phyloP scores from a whole-genome alignment of 1,140 invertebrate species.

The Copidosoma floridanum region DNA sequence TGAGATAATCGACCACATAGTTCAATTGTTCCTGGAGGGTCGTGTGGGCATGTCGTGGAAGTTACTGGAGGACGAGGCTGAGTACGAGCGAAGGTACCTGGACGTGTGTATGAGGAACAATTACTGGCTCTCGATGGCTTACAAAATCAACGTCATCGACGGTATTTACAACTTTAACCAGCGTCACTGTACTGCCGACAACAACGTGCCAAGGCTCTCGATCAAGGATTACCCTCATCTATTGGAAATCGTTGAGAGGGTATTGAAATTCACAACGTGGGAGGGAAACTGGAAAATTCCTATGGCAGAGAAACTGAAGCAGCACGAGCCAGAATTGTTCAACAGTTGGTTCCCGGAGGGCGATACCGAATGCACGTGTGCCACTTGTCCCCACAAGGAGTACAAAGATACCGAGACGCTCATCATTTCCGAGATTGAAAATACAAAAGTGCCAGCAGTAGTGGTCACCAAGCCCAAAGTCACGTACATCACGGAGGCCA shows the following conservation, averaged over 20 bases:
- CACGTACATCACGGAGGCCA: conserved; percentile 15
- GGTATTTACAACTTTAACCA: conserved; percentile 38
- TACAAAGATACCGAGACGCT: too few species aligned
- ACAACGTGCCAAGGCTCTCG: conserved; percentile 15
- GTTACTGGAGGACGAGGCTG: conserved; percentile 19
- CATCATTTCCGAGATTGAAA: too few species aligned
- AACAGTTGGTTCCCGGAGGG: conserved; percentile 12
- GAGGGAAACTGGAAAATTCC: conserved; percentile 1
- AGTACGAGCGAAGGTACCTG: conserved; percentile 35
- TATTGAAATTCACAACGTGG: conserved; percentile 1
- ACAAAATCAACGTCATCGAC: conserved; percentile 9
- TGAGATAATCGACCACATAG: conserved; percentile 19
- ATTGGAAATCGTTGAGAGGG: conserved; percentile 12
- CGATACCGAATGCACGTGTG: too few species aligned
- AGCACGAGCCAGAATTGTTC: conserved; percentile 29
- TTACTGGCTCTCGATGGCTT: conserved; percentile 20
- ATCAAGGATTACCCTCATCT: conserved; percentile 37
- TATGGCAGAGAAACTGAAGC: conserved; percentile 7
- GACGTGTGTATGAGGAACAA: conserved; percentile 18
- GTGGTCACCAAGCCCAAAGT: neutral
- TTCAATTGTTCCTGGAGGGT: conserved; percentile 14
- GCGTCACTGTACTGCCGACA: neutral
- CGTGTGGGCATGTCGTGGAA: conserved; percentile 22
- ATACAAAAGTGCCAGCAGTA: neutral
- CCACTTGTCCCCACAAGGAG: too few species aligned